Evolutionary conservation across 2,797 vertebrate species (phyloP).

Genomic region (Mus spretus): DNA sequence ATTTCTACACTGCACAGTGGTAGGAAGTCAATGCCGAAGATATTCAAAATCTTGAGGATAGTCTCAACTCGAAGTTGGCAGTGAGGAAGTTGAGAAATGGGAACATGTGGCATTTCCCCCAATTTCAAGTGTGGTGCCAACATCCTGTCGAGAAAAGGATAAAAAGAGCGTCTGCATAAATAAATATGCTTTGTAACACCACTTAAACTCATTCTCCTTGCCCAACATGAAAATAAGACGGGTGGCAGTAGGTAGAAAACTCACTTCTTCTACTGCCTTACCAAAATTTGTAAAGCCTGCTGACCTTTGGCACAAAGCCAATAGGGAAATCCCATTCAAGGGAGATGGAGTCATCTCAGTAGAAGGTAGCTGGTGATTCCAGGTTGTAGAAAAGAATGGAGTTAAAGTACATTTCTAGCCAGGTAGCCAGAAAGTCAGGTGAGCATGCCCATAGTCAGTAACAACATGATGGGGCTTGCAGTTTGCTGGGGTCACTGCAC

Average conservation of each 20-base stretch:
- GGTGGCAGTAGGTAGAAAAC: constrained; percentile 44
- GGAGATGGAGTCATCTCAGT: background rate
- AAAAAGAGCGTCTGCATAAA: constrained; percentile 82
- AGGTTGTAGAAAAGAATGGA: background rate
- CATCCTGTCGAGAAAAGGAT: constrained; percentile 79
- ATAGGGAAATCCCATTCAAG: constrained; percentile 5
- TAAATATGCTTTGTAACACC: constrained; percentile 81
- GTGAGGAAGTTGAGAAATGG: constrained; percentile 69
- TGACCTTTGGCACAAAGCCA: constrained; percentile 60
- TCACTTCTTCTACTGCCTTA: constrained; percentile 46
- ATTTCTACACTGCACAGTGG: constrained; percentile 40
- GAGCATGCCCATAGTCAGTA: background rate
- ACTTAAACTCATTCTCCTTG: constrained; percentile 70
- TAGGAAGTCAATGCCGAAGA: constrained; percentile 47
- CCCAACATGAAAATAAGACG: constrained; percentile 67
- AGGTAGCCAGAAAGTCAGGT: background rate
- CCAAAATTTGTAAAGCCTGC: constrained; percentile 64
- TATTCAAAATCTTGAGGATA: constrained; percentile 60
- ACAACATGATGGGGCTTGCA: no score
- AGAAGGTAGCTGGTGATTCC: background rate
- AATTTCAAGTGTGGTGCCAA: constrained; percentile 76
- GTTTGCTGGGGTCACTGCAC: background rate
- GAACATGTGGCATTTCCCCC: constrained; percentile 69
- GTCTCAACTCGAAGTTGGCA: constrained; percentile 76
- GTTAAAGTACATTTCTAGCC: background rate